Base-by-base conservation (phyloP, 2,888 invertebrate species). In the Eupithecia subumbrata region DNA sequence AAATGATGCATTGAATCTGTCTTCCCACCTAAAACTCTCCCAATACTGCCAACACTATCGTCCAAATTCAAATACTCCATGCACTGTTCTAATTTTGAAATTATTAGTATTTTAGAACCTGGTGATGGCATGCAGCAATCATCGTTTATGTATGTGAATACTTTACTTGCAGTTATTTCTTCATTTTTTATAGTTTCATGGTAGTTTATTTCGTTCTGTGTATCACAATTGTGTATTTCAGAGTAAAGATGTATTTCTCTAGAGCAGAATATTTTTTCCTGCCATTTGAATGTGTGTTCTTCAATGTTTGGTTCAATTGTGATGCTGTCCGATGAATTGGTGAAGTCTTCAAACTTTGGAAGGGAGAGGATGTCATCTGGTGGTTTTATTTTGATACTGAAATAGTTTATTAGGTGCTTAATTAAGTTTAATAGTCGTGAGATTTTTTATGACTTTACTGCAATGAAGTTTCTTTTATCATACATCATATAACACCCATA, bases 261-360 rank as follows among this genome's bases (percentile, higher is more conserved):
- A 12, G 91, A 89, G 79, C 96, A 96, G 76, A 97, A 96, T 0
- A 95, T 88, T 90, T 97, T 97, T 84, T 97, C 95, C 87, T 97
- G 97, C 97, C 97, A 97, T 80, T 89, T 88, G 79, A 97, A 96
- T 64, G 80, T 85, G 75, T 92, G 87, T 80, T 92, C 92, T 74
- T 91, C 87, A 2, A 84, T 78, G 30, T 82, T 85, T 2, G 83
- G 83, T 76, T 88, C 86, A 43, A 88, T 78, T 64, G 86, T 85
- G 8, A 87, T 76, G 14, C 76, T 79, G 25, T 86, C 82, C 2
- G 88, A 79, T 71, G 85, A 82, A 30, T 84, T 85, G 40, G 85
- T 82, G 73, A 89, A 92, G 70, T 92, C 90, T 80, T 93, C 91
- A 75, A 90, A 93, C 80, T 90, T 93, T 22, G 95, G 94, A 22